Evolutionary conservation across 2,888 invertebrate species (phyloP), one percentile per base, ranked within the genome.

Genomic region (Ariolimax columbianus): DNA sequence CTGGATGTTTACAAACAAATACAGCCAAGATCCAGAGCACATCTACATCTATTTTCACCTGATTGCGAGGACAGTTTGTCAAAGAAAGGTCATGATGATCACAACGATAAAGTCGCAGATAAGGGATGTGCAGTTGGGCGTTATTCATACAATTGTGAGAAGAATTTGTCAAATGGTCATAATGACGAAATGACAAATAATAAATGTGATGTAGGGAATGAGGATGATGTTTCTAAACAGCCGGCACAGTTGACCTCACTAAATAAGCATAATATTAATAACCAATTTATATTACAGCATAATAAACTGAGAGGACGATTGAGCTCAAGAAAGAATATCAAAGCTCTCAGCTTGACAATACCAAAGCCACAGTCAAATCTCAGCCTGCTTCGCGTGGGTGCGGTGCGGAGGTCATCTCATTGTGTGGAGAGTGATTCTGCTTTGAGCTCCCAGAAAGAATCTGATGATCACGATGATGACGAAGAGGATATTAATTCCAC

Each of bases 301-400:
- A 40, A 38, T 23, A 59, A 30, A 33, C n/a, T 6, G 23, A 81
- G 40, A 36, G 72, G 51, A 36, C 38, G 30, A 72, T 38, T 81
- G 51, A 63, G 73, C 43, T 63, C 14, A n/a, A 70, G 72, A 33
- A 83, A 78, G 72, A 77, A 83, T 72, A 55, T 70, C 36, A 84
- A 84, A 63, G 70, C 84, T 26, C 75, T 84, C 36, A 36, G 63
- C 3, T 63, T 84, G 73, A 72, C 79, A 63, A 84, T 84, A 55
- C 84, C 84, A 23, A 63, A 66, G 36, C 75, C 75, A 30, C 26
- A 14, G 0, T 30, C 73, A 43, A 26, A 43, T 68, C 19, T 26
- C 26, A 30, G 47, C 47, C n/a, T 30, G 6, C 7, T 79, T 11
- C 30, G 30, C 33, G 1, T n/a, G 14, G 38, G 40, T 63, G 38